phyloP scores from a whole-genome alignment of 2,888 invertebrate species.

The Lasioglossum zephyrum region DNA sequence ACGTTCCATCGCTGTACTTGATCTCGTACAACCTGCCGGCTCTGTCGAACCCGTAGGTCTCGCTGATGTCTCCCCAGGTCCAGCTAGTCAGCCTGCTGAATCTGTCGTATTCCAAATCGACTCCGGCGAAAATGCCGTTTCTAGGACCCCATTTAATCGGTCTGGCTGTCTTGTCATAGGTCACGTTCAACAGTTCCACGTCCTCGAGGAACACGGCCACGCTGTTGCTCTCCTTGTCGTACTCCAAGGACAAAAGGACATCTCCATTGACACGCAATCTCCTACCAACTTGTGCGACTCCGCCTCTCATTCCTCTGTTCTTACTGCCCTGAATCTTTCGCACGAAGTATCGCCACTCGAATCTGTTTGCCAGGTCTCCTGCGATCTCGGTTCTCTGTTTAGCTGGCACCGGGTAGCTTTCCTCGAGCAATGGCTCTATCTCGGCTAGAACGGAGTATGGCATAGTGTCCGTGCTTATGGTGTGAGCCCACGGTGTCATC shows the following conservation, averaged over 20 bases:
- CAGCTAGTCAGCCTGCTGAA: constrained; percentile 95
- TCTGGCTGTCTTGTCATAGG: constrained; percentile 93
- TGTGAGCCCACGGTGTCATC: constrained; percentile 94
- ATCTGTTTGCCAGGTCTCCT: constrained; percentile 95
- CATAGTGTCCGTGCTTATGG: constrained; percentile 94
- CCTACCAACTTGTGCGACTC: constrained; percentile 92
- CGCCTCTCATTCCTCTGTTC: constrained; percentile 82
- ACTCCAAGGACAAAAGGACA: constrained; percentile 95
- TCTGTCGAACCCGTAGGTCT: constrained; percentile 95
- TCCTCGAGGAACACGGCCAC: constrained; percentile 95
- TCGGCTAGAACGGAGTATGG: constrained; percentile 96
- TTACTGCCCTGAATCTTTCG: constrained; percentile 88
- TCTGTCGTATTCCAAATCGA: constrained; percentile 96
- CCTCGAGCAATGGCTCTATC: constrained; percentile 93
- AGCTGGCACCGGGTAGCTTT: constrained; percentile 96
- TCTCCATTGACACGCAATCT: constrained; percentile 96
- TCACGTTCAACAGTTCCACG: constrained; percentile 93
- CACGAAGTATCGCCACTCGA: constrained; percentile 98
- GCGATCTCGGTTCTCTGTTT: constrained; percentile 96
- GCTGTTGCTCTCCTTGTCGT: constrained; percentile 94
- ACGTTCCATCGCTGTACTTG: constrained; percentile 95
- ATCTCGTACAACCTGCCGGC: constrained; percentile 96
- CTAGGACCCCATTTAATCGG: constrained; percentile 94
- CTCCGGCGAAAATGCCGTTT: constrained; percentile 94
- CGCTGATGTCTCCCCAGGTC: constrained; percentile 96